Base-by-base conservation (phyloP, 2,888 invertebrate genomes). In the Hirudinaria manillensis region DNA sequence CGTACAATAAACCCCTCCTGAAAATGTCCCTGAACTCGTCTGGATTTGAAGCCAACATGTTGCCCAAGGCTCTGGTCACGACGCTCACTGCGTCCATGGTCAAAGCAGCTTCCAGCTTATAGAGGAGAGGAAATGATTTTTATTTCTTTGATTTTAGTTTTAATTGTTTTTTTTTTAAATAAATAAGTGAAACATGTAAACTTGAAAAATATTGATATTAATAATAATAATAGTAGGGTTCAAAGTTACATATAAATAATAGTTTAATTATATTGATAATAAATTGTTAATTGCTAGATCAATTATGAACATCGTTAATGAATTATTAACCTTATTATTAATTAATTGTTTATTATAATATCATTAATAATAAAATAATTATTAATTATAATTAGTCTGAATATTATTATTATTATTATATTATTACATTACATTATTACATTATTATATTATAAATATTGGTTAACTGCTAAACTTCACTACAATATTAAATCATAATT, bases 81-180 rank as follows among this genome's bases (percentile, higher is more conserved):
- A 96, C 93, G 84, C 92, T 91, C 21, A 96, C 93, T 2, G 94
- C 94, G 83, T 97, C 97, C 86, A 94, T 94, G 91, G 95, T 94
- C 79, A 97, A 88, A 0, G 96, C 96, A 0, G 94, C 93, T 87
- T 94, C 93, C 1, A 95, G 93, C 93, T 93, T 81, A 19, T 53
- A n/a, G n/a, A n/a, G n/a, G n/a, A n/a, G n/a, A n/a, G n/a, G 13
- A 56, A 27, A 38, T 10, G 3, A 38, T 38, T 38, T 38, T 38
- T 38, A 3, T 6, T 3, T 38, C 3, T 38, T 38, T 38, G 4
- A 38, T 6, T 38, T 38, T 10, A 38, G 10, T 38, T 38, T 3
- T 10, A 38, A 10, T 38, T 38, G 10, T 6, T 38, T 6, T n/a
- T n/a, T n/a, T n/a, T n/a, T n/a, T n/a, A n/a, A n/a, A n/a, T n/a